Base-by-base conservation (phyloP, 2,113 vertebrate species). In the Empidonax traillii region DNA sequence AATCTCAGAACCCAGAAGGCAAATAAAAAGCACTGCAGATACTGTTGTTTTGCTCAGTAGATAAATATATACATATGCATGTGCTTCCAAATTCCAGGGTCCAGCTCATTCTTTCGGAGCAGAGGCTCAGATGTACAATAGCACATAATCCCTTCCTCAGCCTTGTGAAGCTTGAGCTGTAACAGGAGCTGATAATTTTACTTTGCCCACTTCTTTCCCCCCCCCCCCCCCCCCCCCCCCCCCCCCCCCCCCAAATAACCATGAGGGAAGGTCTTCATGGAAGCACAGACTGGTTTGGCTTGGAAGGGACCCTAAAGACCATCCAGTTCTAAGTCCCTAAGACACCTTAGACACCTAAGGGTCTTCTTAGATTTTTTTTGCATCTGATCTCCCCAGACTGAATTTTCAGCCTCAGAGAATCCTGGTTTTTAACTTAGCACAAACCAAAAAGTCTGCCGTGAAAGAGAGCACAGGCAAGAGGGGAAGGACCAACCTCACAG, bases 51-150 rank as follows among this genome's bases (percentile, higher is more conserved):
- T 89, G 90, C 91, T 95, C 95, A 33, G 44, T 56, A 94, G 80
- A 90, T 92, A 94, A 95, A 97, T 93, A 94, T 81, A 61, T 94
- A 92, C 73, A 87, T 90, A 85, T 89, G 68, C 68, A 95, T 77
- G 75, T 55, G n/a, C 77, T 74, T 82, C 69, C 58, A 1, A 81
- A 61, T 94, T 77, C 80, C 72, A 49, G 65, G 52, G 93, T 92
- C 87, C 80, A 30, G 83, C 71, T 92, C 53, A 14, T 85, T 77
- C 44, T 58, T 78, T 53, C 58, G 27, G 85, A 96, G 58, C 76
- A 92, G 44, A 92, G 68, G 93, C 82, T 95, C 77, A 65, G 88
- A 56, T 59, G 86, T 75, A 69, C 81, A 58, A 24, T 77, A 95
- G 65, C n/a, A 78, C 52, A 35, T 19, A 71, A 86, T 44, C 41